Percentiles rank a stretch among this genome's conserved stretches.
Evolutionary conservation across 2,888 invertebrate species (phyloP).

Genomic region (Biston stratarius): DNA sequence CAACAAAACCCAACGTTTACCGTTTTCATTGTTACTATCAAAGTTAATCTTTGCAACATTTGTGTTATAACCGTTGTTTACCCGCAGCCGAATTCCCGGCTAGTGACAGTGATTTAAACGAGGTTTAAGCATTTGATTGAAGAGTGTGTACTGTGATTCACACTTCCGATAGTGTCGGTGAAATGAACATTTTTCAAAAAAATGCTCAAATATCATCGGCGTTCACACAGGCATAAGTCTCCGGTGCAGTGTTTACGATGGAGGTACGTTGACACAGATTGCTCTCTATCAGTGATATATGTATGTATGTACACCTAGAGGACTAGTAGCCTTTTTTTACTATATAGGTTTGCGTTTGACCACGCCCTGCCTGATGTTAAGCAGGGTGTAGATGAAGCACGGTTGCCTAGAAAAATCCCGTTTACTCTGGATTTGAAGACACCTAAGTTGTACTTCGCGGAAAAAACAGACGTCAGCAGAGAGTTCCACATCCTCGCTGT

Average conservation of each 20-base stretch:
- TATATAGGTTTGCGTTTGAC: too few relatives aligned
- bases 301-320: too few relatives aligned
- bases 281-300: neutral
- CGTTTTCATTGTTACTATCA: neutral
- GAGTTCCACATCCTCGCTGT: too few relatives aligned
- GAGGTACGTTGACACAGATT: constrained; percentile 68
- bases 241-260: constrained; percentile 83
- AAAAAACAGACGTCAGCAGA: too few relatives aligned
- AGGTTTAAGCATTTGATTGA: constrained; percentile 51
- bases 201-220: constrained; percentile 86
- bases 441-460: too few relatives aligned
- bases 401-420: too few relatives aligned
- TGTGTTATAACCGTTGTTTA: constrained; percentile 55
- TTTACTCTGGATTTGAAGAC: too few relatives aligned
- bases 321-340: too few relatives aligned
- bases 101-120: constrained; percentile 55
- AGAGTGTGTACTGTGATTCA: constrained; percentile 49
- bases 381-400: too few relatives aligned
- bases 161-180: constrained; percentile 60
- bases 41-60: constrained; percentile 3
- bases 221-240: constrained; percentile 82
- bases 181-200: constrained; percentile 83
- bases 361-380: too few relatives aligned
- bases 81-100: constrained; percentile 50
- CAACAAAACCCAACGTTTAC: neutral